These are phyloP conservation scores for Heliconius ethilla DNA, from an alignment of 2,888 invertebrate genomes.

Conservation along the genomic window DNA sequence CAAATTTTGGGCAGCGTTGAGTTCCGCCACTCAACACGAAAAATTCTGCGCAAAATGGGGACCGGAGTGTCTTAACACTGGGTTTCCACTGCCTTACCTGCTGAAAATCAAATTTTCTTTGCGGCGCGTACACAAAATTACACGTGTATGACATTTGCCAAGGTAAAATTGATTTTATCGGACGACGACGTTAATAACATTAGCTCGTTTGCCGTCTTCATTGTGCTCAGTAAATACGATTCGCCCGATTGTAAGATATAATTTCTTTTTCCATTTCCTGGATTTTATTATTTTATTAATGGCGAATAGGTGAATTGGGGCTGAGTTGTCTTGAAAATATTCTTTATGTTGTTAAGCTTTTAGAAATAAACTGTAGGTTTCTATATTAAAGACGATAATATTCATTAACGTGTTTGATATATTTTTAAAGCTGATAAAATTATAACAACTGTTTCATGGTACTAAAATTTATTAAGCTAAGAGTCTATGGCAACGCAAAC, in stretches of 20 bases:
- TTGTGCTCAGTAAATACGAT: constrained; percentile 51
- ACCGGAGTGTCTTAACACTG: background rate
- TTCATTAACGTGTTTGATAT: no score
- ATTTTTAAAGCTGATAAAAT: no score
- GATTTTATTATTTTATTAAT: constrained; percentile 45
- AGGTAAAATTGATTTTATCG: constrained; percentile 55
- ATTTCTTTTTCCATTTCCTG: constrained; percentile 45
- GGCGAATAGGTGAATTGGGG: constrained; percentile 24
- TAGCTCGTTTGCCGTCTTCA: constrained; percentile 55
- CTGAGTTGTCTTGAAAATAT: constrained; percentile 21
- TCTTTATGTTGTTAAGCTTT: background rate
- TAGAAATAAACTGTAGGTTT: background rate
- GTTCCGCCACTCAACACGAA: background rate
- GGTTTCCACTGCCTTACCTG: background rate
- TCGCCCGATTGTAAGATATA: constrained; percentile 48
- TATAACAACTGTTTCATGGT: background rate
- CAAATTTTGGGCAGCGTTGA: background rate
- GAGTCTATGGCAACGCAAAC: no score
- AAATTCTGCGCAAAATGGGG: background rate
- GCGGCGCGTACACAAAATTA: constrained; percentile 50
- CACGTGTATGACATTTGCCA: constrained; percentile 46
- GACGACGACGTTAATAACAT: constrained; percentile 56
- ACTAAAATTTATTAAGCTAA: background rate
- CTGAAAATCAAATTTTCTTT: constrained; percentile 9
- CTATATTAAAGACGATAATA: no score